Conservation (phyloP, 1,140 invertebrate genomes). For the Pygmarrhopalites habei region DNA sequence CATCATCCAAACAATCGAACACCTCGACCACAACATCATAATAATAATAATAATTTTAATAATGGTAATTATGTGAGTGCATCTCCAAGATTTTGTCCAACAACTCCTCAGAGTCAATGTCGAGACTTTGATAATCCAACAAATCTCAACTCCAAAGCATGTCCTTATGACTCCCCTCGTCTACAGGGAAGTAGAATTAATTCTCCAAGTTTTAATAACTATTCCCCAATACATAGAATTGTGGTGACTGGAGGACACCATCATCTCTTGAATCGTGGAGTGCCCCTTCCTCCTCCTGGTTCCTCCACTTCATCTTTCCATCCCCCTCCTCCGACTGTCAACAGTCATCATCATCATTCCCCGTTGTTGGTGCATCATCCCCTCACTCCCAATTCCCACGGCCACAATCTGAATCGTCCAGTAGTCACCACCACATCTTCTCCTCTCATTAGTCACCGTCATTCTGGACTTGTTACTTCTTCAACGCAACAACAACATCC, state of each 20-base stretch:
- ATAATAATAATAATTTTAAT: no score
- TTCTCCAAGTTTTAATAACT: slow-evolving; percentile 39
- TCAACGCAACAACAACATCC: slow-evolving; percentile 5
- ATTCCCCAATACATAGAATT: slow-evolving; percentile 38
- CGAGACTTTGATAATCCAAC: no score
- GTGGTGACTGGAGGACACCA: slow-evolving; percentile 35
- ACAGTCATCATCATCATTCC: slow-evolving; percentile 15
- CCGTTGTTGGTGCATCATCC: not conserved
- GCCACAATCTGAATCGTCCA: not conserved
- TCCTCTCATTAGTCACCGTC: slow-evolving; percentile 32
- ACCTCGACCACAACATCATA: not conserved
- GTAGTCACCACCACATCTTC: slow-evolving; percentile 12
- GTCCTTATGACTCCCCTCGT: slow-evolving; percentile 6
- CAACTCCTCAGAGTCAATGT: no score
- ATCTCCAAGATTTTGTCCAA: no score
- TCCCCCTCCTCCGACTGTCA: slow-evolving; percentile 2
- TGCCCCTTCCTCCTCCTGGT: slow-evolving; percentile 5
- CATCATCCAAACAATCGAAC: not conserved
- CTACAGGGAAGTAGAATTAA: slow-evolving; percentile 27
- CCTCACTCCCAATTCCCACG: not conserved
- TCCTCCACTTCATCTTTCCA: not conserved
- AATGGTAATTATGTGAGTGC: no score
- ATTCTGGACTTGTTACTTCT: slow-evolving; percentile 3
- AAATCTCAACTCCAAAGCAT: no score
- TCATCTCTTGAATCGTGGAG: slow-evolving; percentile 12